phyloP scores from a whole-genome alignment of 1,140 invertebrate genomes.

The Marisa cornuarietis region DNA sequence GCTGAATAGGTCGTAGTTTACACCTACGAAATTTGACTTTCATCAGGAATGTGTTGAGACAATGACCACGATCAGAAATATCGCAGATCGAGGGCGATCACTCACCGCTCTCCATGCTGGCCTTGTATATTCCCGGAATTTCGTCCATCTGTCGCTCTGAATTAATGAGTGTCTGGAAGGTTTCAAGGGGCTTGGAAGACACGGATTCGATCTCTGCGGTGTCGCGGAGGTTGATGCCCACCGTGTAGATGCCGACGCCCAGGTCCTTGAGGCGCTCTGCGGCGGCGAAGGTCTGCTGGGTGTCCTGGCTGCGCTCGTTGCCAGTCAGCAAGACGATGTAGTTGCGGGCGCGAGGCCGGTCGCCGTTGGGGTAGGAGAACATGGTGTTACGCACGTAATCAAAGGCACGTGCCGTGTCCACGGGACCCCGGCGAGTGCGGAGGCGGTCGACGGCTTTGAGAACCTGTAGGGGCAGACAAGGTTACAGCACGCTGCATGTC shows the following conservation, averaged over 20 bases:
- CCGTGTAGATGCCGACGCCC: conserved; percentile 42
- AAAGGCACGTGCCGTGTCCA: conserved; percentile 49
- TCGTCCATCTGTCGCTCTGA: conserved; percentile 29
- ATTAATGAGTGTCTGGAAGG: conserved; percentile 32
- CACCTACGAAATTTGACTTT: too few species aligned
- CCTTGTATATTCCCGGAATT: conserved; percentile 26
- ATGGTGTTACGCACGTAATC: conserved; percentile 47
- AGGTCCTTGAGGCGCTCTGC: conserved; percentile 43
- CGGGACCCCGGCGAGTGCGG: conserved; percentile 24
- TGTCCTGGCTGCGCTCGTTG: conserved; percentile 42
- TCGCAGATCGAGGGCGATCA: neutral
- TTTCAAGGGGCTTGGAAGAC: conserved; percentile 41
- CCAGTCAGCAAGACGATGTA: conserved; percentile 52
- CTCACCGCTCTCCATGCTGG: conserved; percentile 29
- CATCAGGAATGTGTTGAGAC: too few species aligned
- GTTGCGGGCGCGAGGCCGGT: conserved; percentile 54
- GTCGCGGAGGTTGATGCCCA: conserved; percentile 47
- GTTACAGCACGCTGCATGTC: too few species aligned
- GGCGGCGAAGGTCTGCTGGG: conserved; percentile 25
- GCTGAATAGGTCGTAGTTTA: too few species aligned
- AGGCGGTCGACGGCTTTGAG: neutral
- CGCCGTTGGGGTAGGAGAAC: conserved; percentile 52
- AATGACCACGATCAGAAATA: too few species aligned
- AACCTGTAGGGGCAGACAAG: neutral
- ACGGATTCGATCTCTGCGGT: conserved; percentile 44